Evolutionary conservation across 1,140 invertebrate species (phyloP).

Genomic region (Bradysia coprophila): DNA sequence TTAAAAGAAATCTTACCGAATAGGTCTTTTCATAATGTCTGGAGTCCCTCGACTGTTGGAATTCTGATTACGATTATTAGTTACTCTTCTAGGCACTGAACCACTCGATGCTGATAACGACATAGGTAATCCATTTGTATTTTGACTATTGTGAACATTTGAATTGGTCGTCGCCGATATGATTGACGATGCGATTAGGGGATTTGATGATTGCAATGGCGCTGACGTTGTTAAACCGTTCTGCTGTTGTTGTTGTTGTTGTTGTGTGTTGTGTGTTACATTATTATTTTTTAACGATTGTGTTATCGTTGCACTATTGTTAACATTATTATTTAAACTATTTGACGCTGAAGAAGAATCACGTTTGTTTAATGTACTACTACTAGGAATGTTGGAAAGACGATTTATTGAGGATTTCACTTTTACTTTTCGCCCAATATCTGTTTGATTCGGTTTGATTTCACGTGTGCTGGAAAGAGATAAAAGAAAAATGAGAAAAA

Average conservation of each 20-base stretch:
- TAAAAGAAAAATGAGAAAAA: constrained; percentile 3
- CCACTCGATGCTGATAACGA: constrained; percentile 7
- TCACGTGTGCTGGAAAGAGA: constrained; percentile 57
- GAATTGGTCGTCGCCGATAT: constrained; percentile 8
- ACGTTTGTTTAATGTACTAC: constrained; percentile 1
- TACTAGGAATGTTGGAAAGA: constrained; percentile 8
- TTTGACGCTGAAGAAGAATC: constrained; percentile 8
- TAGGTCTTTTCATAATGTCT: constrained; percentile 46
- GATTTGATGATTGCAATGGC: constrained; percentile 17
- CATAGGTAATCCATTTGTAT: not conserved
- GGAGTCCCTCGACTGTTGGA: constrained; percentile 22
- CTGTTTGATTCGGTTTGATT: constrained; percentile 74
- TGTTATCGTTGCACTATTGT: constrained; percentile 2
- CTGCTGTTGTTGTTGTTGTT: not conserved
- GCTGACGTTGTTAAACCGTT: constrained; percentile 9
- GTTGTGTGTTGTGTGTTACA: not conserved
- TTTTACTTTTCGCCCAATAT: constrained; percentile 70
- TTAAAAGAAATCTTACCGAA: too few species aligned
- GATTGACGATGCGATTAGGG: constrained; percentile 11
- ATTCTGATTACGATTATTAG: constrained; percentile 1
- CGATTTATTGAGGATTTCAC: constrained; percentile 28
- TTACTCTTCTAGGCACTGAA: not conserved
- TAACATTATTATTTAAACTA: constrained; percentile 6
- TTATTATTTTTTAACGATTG: not conserved
- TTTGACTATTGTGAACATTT: not conserved